Evolutionary conservation across 2,888 invertebrate genomes (phyloP), one percentile per base, ranked within the genome.

Genomic region (Polietes domitor): DNA sequence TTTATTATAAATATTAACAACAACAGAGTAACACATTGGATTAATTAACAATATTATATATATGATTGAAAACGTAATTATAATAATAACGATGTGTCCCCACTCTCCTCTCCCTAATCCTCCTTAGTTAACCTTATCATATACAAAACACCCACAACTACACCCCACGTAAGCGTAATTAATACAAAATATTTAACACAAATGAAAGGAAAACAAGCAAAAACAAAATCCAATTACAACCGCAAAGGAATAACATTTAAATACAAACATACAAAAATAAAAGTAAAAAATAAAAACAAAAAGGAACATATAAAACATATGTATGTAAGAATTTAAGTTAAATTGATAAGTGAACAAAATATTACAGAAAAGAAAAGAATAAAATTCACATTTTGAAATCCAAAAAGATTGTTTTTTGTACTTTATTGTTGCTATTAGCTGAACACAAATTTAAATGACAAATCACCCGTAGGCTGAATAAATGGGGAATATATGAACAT

Each of bases 311-410:
- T 82, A 79, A 65, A 82, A 32, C 65, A 74, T 61, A 68, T 71
- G 74, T 78, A 81, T 73, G 81, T 82, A 82, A 82, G 78, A 82
- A 78, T 53, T 82, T 82, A 78, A 82, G 78, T 82, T 82, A 78
- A 82, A 50, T 81, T 81, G 74, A 81, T 77, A 82, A 82, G 77
- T 75, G 43, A 77, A 82, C 63, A 73, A 71, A 85, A 85, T 86
- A 86, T 85, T 85, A 86, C 85, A 82, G 84, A 83, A 78, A 79
- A 74, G 28, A 82, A 85, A 83, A 86, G 86, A 88, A 88, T 87
- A 86, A 85, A 88, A 88, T 88, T 88, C 87, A 72, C 71, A 86
- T 88, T 88, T 88, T 87, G 87, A 88, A 88, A 87, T 86, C 86
- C 79, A 85, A 86, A 73, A 73, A 70, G 7, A 7, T 15, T 71